phyloP scores from a whole-genome alignment of 2,797 vertebrate species.

The Setipinna tenuifilis region DNA sequence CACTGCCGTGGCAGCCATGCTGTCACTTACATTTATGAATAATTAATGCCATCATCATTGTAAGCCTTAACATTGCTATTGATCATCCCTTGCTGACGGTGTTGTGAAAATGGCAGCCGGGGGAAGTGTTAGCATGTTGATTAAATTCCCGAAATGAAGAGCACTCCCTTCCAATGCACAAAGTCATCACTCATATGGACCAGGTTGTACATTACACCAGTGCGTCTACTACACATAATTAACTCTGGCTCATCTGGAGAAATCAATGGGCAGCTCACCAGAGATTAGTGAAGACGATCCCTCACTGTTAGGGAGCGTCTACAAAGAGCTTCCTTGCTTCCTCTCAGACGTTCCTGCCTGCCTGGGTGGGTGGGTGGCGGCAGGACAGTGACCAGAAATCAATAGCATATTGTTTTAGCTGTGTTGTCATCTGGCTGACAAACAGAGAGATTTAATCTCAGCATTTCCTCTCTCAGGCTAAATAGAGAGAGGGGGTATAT shows the following conservation, averaged over 20 bases:
- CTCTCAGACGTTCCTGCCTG: not conserved
- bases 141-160: slow-evolving; percentile 59
- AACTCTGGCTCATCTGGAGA: slow-evolving; percentile 69
- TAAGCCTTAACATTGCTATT: slow-evolving; percentile 58
- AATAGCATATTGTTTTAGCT: not conserved
- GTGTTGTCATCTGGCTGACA: not conserved
- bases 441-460: not conserved
- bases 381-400: not conserved
- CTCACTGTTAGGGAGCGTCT: slow-evolving; percentile 37
- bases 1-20: not conserved
- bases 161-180: slow-evolving; percentile 59
- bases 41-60: slow-evolving; percentile 71
- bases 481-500: not conserved
- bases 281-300: slow-evolving; percentile 44
- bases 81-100: slow-evolving; percentile 58
- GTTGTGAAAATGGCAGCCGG: slow-evolving; percentile 56
- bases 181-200: slow-evolving; percentile 59
- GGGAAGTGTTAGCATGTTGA: slow-evolving; percentile 32
- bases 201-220: slow-evolving; percentile 60
- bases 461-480: not conserved
- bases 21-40: slow-evolving; percentile 64
- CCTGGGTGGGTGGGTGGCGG: not conserved
- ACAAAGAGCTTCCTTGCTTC: not conserved
- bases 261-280: slow-evolving; percentile 64
- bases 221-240: slow-evolving; percentile 63